Conservation (phyloP, 2,888 invertebrate species). For the Crocallis elinguaria region DNA sequence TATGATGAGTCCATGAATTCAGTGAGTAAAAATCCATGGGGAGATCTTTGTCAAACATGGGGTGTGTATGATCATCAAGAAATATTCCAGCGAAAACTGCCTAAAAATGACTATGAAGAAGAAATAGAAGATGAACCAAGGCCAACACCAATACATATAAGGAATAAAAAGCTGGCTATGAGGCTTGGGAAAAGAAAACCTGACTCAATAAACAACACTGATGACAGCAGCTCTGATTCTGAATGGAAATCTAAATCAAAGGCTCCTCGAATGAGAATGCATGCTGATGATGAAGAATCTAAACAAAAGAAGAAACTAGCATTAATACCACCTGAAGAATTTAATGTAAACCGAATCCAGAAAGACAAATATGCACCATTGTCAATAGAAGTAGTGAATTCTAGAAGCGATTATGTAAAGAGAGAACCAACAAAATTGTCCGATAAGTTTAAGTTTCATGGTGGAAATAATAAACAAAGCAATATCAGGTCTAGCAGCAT, state of each 20-base stretch:
- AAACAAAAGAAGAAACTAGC: conserved; percentile 70
- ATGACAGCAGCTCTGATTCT: conserved; percentile 78
- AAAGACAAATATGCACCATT: conserved; percentile 66
- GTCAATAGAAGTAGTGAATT: conserved; percentile 75
- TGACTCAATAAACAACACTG: conserved; percentile 54
- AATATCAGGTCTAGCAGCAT: conserved; percentile 53
- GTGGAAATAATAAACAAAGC: conserved; percentile 36
- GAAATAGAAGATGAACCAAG: conserved; percentile 49
- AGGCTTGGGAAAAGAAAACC: conserved; percentile 67
- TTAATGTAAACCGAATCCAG: conserved; percentile 23
- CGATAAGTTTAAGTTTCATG: conserved; percentile 67
- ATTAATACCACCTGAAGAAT: conserved; percentile 45
- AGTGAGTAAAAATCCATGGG: conserved; percentile 89
- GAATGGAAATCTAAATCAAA: conserved; percentile 87
- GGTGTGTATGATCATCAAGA: conserved; percentile 87
- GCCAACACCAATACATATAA: conserved; percentile 55
- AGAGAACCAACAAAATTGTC: conserved; percentile 64
- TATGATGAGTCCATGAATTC: conserved; percentile 58
- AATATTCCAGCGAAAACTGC: conserved; percentile 69
- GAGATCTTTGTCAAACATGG: conserved; percentile 88
- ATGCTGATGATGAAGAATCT: conserved; percentile 93
- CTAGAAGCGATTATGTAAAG: conserved; percentile 56
- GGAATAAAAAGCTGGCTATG: conserved; percentile 71
- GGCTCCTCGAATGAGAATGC: conserved; percentile 92
- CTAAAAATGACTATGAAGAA: conserved; percentile 58